A percentile compares a stretch with the other conserved stretches of the same genome.
phyloP scores from a whole-genome alignment of 2,888 invertebrate genomes.

The Iphiclides podalirius region DNA sequence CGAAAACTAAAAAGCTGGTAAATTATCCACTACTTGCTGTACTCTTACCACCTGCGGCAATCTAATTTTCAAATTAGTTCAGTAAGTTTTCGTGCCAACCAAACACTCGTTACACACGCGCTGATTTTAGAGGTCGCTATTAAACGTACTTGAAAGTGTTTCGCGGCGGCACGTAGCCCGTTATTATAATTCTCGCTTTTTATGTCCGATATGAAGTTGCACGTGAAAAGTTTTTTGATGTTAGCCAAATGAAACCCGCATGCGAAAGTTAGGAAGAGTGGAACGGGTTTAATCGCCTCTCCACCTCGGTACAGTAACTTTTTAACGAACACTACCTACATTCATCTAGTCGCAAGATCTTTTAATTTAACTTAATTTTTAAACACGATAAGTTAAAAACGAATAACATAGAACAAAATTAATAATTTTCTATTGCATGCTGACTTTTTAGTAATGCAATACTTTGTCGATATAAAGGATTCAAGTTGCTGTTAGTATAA shows the following conservation, averaged over 20 bases:
- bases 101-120: slow-evolving; percentile 56
- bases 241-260: not conserved
- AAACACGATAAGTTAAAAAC: too few species aligned
- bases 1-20: too few species aligned
- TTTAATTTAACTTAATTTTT: too few species aligned
- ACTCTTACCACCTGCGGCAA: slow-evolving; percentile 34
- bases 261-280: not conserved
- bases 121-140: slow-evolving; percentile 67
- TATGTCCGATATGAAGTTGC: slow-evolving; percentile 27
- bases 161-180: slow-evolving; percentile 44
- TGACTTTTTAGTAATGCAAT: too few species aligned
- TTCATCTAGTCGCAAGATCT: too few species aligned
- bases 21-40: too few species aligned
- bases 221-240: slow-evolving; percentile 15
- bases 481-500: too few species aligned
- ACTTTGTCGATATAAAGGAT: too few species aligned
- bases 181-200: slow-evolving; percentile 48
- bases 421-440: too few species aligned
- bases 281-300: not conserved
- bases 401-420: too few species aligned
- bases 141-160: slow-evolving; percentile 64
- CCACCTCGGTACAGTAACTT: too few species aligned
- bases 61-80: slow-evolving; percentile 38
- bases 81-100: slow-evolving; percentile 43
- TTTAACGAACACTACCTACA: too few species aligned